Evolutionary conservation across 2,888 invertebrate genomes (phyloP), one percentile per base, ranked within the genome.

Genomic region (Prostheceraeus crozeri): DNA sequence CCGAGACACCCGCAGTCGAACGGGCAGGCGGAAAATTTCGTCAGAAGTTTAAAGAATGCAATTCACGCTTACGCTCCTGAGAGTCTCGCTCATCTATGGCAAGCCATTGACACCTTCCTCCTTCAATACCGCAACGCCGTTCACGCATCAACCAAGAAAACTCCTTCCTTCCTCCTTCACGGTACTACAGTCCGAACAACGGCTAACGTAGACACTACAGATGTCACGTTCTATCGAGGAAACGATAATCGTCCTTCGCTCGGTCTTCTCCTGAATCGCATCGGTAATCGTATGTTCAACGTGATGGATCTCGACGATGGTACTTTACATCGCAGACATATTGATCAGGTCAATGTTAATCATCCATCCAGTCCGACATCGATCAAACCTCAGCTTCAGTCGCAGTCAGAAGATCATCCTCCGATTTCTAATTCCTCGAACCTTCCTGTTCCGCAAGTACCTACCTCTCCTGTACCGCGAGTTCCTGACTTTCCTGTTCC

Each of bases 11-110:
- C 40, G 21, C 14, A 40, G 21, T 40, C 14, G 14, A 40, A 40
- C 21, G 40, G 40, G 6, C 40, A 40, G 21, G 40, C 40, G 6
- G 40, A 40, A 40, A 40, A 40, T 40, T 40, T 40, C 21, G 40
- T 40, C 14, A 40, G 21, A 40, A 16, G 19, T 19, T 4, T 40
- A 23, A 40, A 40, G 21, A 40, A 16, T 4, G 40, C 40, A 16
- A 40, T 40, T 40, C 19, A 40, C 21, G 40, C 16, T 40, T 19
- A 23, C 40, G 21, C 6, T 40, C 40, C 40, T 40, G 21, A 6
- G 14, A 40, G 19, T 40, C 21, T 40, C 19, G 6, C 14, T 19
- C 14, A 6, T 19, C 40, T 40, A n/a, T 4, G 6, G 14, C 4
- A 23, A 16, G 16, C 21, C 21, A 40, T 40, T 40, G 40, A 40